Conservation (phyloP, 2,797 vertebrate species). For the Smutsia temminckii region DNA sequence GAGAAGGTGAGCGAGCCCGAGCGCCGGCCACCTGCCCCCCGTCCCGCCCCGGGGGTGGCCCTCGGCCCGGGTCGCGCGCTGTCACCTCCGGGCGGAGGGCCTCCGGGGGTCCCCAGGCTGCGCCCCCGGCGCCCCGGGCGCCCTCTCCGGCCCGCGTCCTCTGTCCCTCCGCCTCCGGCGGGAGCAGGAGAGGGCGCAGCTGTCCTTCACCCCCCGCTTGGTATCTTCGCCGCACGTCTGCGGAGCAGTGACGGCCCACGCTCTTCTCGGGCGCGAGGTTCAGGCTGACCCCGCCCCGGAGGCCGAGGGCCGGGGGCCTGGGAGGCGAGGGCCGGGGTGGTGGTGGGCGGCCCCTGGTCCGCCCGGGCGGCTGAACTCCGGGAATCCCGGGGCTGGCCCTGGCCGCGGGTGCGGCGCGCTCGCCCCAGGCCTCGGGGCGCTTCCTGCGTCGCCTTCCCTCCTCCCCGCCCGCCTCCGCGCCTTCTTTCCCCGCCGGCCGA, state of each 20-base stretch:
- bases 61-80: neutral
- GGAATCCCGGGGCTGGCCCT: neutral
- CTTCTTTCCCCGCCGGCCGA: neutral
- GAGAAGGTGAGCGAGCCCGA: constrained; percentile 91
- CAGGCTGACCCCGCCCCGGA: neutral
- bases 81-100: neutral
- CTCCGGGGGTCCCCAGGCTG: neutral
- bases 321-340: neutral
- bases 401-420: neutral
- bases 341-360: neutral
- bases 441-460: neutral
- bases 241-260: neutral
- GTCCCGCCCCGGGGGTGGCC: accelerated
- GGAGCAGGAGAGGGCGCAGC: neutral
- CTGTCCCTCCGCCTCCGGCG: neutral
- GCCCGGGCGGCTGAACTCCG: neutral
- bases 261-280: neutral
- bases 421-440: neutral
- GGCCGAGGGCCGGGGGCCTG: neutral
- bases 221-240: neutral
- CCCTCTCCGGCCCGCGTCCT: neutral
- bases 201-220: neutral
- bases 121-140: neutral
- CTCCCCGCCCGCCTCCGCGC: neutral
- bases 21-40: neutral